A percentile compares a stretch with the other conserved stretches of the same genome.
These are phyloP conservation scores for Junonia oenone DNA, from an alignment of 2,888 invertebrate genomes.

Conservation along the genomic window DNA sequence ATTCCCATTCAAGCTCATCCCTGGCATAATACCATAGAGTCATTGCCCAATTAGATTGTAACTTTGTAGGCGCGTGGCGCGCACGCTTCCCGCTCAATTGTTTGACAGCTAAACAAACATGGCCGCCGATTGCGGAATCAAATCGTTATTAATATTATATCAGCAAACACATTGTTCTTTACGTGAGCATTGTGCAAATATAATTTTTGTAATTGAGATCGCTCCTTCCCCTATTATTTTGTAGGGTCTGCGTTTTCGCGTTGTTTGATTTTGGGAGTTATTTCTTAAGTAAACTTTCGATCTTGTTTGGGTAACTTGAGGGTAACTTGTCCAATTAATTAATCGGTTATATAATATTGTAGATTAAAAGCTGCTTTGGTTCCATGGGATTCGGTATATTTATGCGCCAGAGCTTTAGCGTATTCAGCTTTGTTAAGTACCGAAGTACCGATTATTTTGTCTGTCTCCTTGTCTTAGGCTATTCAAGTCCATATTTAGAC, in stretches of 20 bases:
- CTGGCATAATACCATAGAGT: constrained; percentile 40
- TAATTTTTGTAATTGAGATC: constrained; percentile 68
- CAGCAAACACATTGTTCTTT: constrained; percentile 64
- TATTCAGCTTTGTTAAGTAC: too few relatives aligned
- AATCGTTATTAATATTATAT: constrained; percentile 70
- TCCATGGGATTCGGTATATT: too few relatives aligned
- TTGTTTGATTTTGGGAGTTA: constrained; percentile 47
- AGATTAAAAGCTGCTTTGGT: too few relatives aligned
- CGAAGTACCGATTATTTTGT: too few relatives aligned
- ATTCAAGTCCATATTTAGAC: too few relatives aligned
- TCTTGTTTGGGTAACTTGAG: constrained; percentile 9
- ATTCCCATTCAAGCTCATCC: constrained; percentile 29
- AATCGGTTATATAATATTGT: neutral
- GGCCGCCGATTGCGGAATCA: constrained; percentile 64
- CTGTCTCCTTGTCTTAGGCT: too few relatives aligned
- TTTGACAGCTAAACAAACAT: constrained; percentile 74
- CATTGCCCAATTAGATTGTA: constrained; percentile 58
- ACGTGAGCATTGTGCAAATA: constrained; percentile 57
- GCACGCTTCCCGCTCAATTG: constrained; percentile 49
- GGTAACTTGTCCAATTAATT: constrained; percentile 2
- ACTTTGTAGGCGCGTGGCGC: constrained; percentile 58
- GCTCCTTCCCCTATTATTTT: constrained; percentile 51
- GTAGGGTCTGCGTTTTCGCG: constrained; percentile 36
- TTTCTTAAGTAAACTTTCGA: constrained; percentile 43
- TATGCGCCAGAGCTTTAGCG: too few relatives aligned